Conservation (phyloP, 2,797 vertebrate species). For the Gambusia yucatana region DNA sequence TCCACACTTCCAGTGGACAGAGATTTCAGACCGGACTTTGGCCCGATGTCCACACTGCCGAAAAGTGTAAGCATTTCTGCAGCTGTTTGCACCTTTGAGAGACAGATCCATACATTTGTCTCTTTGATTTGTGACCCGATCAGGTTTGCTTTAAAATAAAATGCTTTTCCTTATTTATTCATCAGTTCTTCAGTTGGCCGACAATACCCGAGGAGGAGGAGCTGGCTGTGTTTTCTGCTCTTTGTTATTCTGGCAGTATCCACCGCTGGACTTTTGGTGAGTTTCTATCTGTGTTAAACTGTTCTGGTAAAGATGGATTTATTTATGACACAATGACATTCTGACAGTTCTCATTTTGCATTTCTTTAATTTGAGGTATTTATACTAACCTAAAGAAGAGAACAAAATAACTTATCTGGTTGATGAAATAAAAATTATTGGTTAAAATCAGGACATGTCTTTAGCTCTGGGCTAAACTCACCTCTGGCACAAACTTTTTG, state of each 20-base stretch:
- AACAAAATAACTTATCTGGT: neutral
- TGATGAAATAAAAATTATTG: neutral
- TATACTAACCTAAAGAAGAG: neutral
- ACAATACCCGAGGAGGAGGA: conserved; percentile 85
- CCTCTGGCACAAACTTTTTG: no score
- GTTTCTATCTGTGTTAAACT: conserved; percentile 8
- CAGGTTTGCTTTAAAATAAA: neutral
- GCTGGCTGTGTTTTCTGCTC: conserved; percentile 85
- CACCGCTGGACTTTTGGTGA: conserved; percentile 82
- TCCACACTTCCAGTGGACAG: conserved; percentile 82
- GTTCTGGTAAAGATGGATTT: neutral
- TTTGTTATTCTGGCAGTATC: conserved; percentile 79
- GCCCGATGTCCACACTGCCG: conserved; percentile 90
- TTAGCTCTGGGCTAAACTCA: no score
- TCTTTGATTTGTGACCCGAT: neutral
- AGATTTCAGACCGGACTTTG: conserved; percentile 87
- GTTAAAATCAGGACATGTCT: neutral
- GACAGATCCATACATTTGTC: neutral
- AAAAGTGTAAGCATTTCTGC: conserved; percentile 85
- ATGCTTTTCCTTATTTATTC: conserved; percentile 13
- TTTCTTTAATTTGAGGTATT: neutral
- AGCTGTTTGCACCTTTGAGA: neutral
- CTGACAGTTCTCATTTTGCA: neutral
- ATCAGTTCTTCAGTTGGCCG: conserved; percentile 88
- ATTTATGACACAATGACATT: neutral